Conservation (phyloP, 2,888 invertebrate species). For the Drosophila tanythrix region DNA sequence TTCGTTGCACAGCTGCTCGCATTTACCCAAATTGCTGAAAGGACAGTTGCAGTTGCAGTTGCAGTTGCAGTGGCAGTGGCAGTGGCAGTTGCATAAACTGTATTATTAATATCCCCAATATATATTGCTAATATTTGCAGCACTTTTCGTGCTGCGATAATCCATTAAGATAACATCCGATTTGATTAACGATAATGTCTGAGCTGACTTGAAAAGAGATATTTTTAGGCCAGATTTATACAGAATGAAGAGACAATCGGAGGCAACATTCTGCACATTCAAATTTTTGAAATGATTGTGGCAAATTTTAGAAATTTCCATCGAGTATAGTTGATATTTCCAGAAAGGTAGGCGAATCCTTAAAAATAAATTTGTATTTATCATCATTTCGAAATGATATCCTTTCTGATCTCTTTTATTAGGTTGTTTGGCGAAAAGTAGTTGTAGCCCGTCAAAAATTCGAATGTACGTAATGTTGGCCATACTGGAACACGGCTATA, state of each 20-base stretch:
- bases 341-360: no score
- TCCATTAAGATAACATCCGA: not conserved
- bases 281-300: not conserved
- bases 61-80: not conserved
- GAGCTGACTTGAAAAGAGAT: not conserved
- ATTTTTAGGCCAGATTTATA: not conserved
- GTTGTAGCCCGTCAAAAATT: not conserved
- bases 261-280: not conserved
- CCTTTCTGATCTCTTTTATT: not conserved
- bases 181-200: not conserved
- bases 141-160: not conserved
- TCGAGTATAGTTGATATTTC: not conserved
- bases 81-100: not conserved
- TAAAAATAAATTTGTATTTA: no score
- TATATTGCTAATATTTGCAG: not conserved
- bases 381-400: not conserved
- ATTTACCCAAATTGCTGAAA: conserved; percentile 26
- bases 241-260: not conserved
- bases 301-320: not conserved
- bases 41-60: not conserved
- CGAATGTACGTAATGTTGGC: not conserved
- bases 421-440: not conserved
- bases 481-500: no score
- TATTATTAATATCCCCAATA: not conserved
- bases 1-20: conserved; percentile 31